Evolutionary conservation across 2,113 vertebrate genomes (phyloP).

Genomic region (Plotosus lineatus): DNA sequence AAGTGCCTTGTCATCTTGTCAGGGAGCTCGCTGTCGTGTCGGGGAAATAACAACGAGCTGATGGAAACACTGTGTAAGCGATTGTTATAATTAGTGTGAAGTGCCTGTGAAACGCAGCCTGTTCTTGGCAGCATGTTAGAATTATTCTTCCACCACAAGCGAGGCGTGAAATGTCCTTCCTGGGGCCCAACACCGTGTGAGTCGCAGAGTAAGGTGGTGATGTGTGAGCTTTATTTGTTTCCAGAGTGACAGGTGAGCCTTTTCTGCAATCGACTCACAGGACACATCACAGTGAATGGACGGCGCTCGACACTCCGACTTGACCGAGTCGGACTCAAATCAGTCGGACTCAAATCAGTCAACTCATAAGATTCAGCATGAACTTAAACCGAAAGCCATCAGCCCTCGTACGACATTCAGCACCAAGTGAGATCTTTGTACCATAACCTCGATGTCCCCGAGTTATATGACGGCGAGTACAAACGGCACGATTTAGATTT

Average conservation of each 20-base stretch:
- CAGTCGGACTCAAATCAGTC: no score
- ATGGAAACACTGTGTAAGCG: neutral
- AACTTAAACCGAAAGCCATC: no score
- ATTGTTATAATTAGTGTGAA: neutral
- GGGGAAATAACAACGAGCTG: neutral
- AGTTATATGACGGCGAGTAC: no score
- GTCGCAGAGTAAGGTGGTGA: neutral
- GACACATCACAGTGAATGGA: constrained; percentile 9
- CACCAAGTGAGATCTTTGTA: no score
- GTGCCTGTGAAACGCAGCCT: neutral
- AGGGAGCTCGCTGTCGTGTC: neutral
- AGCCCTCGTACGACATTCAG: no score
- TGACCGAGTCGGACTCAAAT: neutral
- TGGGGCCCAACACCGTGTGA: neutral
- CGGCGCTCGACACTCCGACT: constrained; percentile 16
- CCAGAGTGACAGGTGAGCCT: constrained; percentile 20
- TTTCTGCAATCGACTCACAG: neutral
- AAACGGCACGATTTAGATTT: no score
- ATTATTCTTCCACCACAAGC: neutral
- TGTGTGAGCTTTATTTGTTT: neutral
- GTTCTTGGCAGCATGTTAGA: neutral
- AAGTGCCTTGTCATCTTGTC: neutral
- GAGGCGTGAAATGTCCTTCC: neutral
- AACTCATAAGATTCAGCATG: no score
- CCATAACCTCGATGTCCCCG: no score